phyloP scores from a whole-genome alignment of 2,113 vertebrate species.

The Oreochromis aureus region DNA sequence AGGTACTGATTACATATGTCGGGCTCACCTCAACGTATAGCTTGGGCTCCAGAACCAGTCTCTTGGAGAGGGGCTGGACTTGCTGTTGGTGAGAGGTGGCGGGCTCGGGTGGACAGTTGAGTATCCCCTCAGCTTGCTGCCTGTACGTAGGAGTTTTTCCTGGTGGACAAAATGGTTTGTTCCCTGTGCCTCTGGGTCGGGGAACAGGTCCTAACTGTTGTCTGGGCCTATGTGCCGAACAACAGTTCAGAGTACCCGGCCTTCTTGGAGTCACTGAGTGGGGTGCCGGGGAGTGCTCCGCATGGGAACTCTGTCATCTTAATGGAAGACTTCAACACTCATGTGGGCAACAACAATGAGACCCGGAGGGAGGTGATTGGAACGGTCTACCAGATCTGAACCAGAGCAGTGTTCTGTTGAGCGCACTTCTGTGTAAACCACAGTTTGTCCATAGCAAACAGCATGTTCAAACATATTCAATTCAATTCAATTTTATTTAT shows the following conservation, averaged over 20 bases:
- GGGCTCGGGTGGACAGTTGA: too few relatives aligned
- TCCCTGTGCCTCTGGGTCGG: rapidly evolving
- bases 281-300: neutral
- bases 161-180: neutral
- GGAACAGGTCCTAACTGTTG: neutral
- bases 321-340: neutral
- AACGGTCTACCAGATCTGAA: neutral
- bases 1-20: too few relatives aligned
- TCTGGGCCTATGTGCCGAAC: neutral
- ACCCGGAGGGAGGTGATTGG: neutral
- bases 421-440: neutral
- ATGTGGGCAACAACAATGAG: neutral
- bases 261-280: neutral
- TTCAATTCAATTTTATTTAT: too few relatives aligned
- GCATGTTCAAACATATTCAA: neutral
- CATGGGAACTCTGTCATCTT: neutral
- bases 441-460: neutral
- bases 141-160: neutral
- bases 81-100: too few relatives aligned
- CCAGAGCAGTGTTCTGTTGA: neutral
- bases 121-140: too few relatives aligned
- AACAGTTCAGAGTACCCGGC: rapidly evolving
- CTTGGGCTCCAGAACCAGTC: too few relatives aligned
- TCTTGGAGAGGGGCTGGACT: too few relatives aligned
- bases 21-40: too few relatives aligned